These are phyloP conservation scores for Paradoxurus hermaphroditus DNA, from an alignment of 2,113 vertebrate species.

Conservation along the genomic window DNA sequence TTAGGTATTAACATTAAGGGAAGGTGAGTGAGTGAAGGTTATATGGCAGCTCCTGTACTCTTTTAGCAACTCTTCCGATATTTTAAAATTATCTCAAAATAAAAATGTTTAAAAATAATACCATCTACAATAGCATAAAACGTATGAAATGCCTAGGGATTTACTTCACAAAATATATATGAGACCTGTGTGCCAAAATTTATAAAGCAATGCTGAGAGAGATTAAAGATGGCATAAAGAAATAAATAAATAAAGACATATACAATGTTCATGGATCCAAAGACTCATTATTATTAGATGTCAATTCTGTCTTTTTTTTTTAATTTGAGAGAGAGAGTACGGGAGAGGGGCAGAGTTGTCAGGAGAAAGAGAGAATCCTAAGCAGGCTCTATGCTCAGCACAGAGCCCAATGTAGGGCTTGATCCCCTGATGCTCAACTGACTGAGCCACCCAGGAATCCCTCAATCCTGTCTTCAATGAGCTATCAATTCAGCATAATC, in stretches of 20 bases:
- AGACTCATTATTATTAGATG: too few relatives aligned
- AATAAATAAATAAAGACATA: background rate
- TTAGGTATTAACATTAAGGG: background rate
- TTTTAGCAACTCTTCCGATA: background rate
- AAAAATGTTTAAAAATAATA: background rate
- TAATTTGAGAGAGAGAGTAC: too few relatives aligned
- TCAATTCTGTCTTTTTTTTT: too few relatives aligned
- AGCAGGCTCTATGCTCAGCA: too few relatives aligned
- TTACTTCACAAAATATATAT: background rate
- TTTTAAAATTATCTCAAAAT: background rate
- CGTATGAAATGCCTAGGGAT: background rate
- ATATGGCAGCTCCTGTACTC: background rate
- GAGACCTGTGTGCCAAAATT: background rate
- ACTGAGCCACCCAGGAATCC: too few relatives aligned
- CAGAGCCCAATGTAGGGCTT: too few relatives aligned
- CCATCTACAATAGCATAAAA: background rate
- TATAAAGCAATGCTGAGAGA: background rate
- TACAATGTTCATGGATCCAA: background rate
- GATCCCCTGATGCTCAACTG: too few relatives aligned
- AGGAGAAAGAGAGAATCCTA: too few relatives aligned
- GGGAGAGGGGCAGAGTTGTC: too few relatives aligned
- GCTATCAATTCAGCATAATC: too few relatives aligned
- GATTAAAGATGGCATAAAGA: background rate
- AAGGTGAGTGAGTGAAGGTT: background rate
- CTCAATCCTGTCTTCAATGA: background rate